A percentile compares a stretch with the other conserved stretches of the same genome.
phyloP scores from a whole-genome alignment of 1,140 invertebrate species.

The Ostrea denselamellosa region DNA sequence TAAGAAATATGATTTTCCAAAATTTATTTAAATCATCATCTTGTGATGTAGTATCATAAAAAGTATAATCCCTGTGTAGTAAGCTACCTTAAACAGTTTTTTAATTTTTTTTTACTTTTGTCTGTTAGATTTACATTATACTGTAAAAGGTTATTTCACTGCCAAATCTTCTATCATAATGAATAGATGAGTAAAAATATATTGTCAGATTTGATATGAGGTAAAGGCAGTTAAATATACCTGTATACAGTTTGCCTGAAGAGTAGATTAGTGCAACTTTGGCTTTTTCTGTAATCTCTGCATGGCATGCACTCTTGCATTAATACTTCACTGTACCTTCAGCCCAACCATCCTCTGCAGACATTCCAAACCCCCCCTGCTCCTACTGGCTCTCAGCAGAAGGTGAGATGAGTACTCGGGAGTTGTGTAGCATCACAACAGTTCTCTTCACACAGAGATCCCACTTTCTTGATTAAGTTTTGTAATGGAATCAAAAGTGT shows the following conservation, averaged over 20 bases:
- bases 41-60: no score
- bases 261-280: constrained; percentile 1
- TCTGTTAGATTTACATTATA: no score
- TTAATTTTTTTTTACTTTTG: no score
- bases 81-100: no score
- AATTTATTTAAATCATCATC: no score
- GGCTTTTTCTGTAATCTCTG: constrained; percentile 17
- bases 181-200: no score
- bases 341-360: background rate
- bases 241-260: background rate
- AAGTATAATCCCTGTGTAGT: no score
- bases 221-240: background rate
- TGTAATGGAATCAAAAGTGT: no score
- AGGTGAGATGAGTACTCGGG: constrained; percentile 22
- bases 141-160: background rate
- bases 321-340: constrained; percentile 39
- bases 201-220: background rate
- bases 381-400: constrained; percentile 3
- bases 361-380: constrained; percentile 14
- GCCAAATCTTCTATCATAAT: background rate
- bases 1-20: no score
- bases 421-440: background rate
- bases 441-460: background rate
- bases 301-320: background rate
- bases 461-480: background rate